These are phyloP conservation scores for Rhingia campestris DNA, from an alignment of 2,888 invertebrate genomes.

Conservation along the genomic window DNA sequence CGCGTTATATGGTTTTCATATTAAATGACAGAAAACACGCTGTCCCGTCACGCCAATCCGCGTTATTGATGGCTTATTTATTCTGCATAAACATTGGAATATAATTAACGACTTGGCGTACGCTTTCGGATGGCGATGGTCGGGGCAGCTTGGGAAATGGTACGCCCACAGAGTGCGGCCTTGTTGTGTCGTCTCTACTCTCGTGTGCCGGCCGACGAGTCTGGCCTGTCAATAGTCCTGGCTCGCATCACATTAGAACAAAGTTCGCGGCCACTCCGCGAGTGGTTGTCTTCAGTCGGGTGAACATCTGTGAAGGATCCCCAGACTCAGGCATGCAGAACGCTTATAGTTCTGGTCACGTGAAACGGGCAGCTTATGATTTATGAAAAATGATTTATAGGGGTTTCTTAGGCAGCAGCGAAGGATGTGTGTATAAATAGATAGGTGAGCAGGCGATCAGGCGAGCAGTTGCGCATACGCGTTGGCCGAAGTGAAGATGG, in stretches of 20 bases:
- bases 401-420: constrained; percentile 33
- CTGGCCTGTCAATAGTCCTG: constrained; percentile 67
- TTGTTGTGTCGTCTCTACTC: constrained; percentile 69
- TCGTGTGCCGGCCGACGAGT: constrained; percentile 51
- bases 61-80: constrained; percentile 77
- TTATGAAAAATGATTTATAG: constrained; percentile 77
- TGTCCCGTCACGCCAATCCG: constrained; percentile 77
- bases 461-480: no score
- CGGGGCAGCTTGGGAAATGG: constrained; percentile 62
- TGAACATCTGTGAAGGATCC: constrained; percentile 35
- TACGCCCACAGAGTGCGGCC: constrained; percentile 76
- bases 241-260: constrained; percentile 53
- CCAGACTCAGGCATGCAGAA: background rate
- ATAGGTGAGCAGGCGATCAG: constrained; percentile 28
- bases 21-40: constrained; percentile 77
- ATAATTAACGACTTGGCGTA: constrained; percentile 76
- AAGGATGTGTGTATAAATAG: constrained; percentile 34
- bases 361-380: constrained; percentile 71
- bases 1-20: constrained; percentile 75
- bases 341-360: constrained; percentile 67
- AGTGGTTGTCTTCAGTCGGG: background rate
- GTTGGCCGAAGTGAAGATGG: constrained; percentile 51
- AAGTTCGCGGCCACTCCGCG: constrained; percentile 4
- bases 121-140: constrained; percentile 48
- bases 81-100: constrained; percentile 77